Evolutionary conservation across 2,797 vertebrate genomes (phyloP), one percentile per base, ranked within the genome.

Genomic region (Tenualosa thibaudeaui): DNA sequence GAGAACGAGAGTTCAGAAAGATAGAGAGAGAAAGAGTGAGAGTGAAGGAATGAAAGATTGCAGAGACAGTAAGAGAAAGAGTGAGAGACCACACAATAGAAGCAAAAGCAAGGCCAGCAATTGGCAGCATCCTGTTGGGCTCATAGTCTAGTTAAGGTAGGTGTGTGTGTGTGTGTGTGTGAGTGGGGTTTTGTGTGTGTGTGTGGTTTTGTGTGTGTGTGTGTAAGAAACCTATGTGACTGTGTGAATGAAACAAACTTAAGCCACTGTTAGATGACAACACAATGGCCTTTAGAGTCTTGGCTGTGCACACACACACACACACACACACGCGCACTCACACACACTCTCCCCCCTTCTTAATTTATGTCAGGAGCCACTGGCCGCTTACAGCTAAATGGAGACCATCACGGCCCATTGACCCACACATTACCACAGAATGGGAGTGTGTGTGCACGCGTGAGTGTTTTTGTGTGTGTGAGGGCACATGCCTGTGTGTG

Each of bases 211-310:
- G 31, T 31, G 31, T 31, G 31, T 31, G 60, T 26, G 60, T 26
- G 60, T 22, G 94, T 94, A 93, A 93, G 93, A 95, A 93, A 95
- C 93, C 92, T 93, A 95, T 94, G 94, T 89, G 86, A 88, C 31
- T 87, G 92, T 91, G 94, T 95, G 95, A 95, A 96, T 95, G 94
- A 95, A 95, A 95, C 93, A 92, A 93, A 93, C 93, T 93, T 92
- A 92, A 92, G 93, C 91, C 92, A 92, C 93, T 92, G 94, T 92
- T 93, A 92, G 93, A 92, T 94, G 94, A 94, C 94, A 94, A 93
- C 91, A 90, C 93, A 93, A 93, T 92, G 92, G 93, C 94, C 94
- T 95, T 95, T 94, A 95, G 7, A 68, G 62, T 31, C 31, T 31
- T 68, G 62, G 26, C 62, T 15, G 3, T 2, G 46, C 51, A 53